Percentiles rank a stretch among this genome's conserved stretches.
Evolutionary conservation across 2,797 vertebrate genomes (phyloP).

Genomic region (Malurus splendens): DNA sequence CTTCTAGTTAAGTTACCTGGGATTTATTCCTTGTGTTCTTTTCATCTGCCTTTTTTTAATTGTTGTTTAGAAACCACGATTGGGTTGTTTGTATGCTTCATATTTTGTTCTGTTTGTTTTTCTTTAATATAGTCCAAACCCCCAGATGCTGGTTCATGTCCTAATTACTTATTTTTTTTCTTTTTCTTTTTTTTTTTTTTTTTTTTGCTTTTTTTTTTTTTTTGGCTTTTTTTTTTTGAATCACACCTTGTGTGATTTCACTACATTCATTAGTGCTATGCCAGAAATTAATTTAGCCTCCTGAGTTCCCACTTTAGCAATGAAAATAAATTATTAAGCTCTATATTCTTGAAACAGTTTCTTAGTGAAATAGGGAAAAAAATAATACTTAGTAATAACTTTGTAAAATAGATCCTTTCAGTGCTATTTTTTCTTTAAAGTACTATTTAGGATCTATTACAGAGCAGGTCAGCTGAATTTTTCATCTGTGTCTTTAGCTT

Average conservation of each 20-base stretch:
- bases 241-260: neutral
- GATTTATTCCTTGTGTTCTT: neutral
- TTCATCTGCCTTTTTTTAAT: neutral
- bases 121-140: neutral
- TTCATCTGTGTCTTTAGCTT: neutral
- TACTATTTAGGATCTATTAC: neutral
- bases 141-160: neutral
- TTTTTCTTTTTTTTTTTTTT: neutral
- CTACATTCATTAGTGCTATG: neutral
- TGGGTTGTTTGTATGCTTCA: neutral
- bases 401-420: neutral
- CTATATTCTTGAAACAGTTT: neutral
- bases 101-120: neutral
- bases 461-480: neutral
- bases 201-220: neutral
- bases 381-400: neutral
- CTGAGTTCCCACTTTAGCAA: constrained; percentile 7
- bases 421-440: neutral
- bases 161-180: neutral
- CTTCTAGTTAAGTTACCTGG: neutral
- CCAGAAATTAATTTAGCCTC: constrained; percentile 1
- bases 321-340: constrained; percentile 8
- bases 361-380: neutral
- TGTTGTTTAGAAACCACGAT: neutral
- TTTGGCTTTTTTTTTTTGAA: neutral